Evolutionary conservation across 2,113 vertebrate genomes (phyloP).

Genomic region (Manacus vitellinus): DNA sequence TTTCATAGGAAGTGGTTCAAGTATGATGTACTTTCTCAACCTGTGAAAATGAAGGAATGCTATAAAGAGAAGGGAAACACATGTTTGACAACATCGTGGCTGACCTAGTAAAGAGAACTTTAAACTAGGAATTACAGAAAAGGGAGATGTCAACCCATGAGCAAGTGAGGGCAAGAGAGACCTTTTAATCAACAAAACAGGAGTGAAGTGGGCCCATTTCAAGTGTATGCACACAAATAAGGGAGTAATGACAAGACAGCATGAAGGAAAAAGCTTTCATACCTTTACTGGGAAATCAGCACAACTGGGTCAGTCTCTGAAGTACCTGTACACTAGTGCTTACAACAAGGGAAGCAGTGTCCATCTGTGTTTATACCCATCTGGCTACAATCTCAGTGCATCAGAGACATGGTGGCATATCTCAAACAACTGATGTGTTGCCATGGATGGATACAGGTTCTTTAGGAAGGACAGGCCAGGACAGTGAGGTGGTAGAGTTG

Average conservation of each 20-base stretch:
- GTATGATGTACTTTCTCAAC: background rate
- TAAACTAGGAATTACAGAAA: background rate
- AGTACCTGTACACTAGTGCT: background rate
- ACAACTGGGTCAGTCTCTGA: background rate
- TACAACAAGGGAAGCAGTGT: background rate
- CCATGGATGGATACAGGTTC: background rate
- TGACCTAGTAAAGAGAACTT: background rate
- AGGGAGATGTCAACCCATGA: background rate
- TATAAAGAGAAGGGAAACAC: background rate
- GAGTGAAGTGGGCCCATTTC: background rate
- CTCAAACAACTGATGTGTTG: background rate
- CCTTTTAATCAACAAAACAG: background rate
- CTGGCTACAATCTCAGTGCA: fast-evolving
- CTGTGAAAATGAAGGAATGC: background rate
- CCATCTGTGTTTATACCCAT: background rate
- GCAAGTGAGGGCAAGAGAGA: background rate
- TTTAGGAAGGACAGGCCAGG: background rate
- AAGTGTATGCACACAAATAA: background rate
- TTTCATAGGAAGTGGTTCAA: background rate
- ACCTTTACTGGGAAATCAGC: background rate
- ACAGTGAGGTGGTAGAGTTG: background rate
- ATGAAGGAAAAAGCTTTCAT: background rate
- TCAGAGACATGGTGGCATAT: background rate
- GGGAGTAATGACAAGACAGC: background rate
- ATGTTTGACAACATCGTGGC: background rate